phyloP scores from a whole-genome alignment of 2,113 vertebrate genomes.

The Eolophus roseicapilla region DNA sequence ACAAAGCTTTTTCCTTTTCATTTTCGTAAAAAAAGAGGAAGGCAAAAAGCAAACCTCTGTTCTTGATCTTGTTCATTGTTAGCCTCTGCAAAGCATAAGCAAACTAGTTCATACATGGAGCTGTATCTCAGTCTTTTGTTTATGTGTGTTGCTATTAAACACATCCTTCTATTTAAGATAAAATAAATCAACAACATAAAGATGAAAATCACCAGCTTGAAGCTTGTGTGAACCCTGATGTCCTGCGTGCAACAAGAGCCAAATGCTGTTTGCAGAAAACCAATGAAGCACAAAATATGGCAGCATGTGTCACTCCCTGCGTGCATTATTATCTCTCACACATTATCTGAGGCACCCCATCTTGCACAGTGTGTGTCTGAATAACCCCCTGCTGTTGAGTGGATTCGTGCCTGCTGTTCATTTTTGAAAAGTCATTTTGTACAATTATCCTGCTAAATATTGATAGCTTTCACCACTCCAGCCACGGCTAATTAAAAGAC shows the following conservation, averaged over 20 bases:
- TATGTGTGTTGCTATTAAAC: slow-evolving; percentile 27
- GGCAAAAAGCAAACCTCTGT: background rate
- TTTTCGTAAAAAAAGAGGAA: background rate
- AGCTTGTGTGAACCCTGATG: slow-evolving; percentile 10
- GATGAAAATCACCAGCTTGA: slow-evolving; percentile 24
- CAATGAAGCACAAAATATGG: slow-evolving; percentile 53
- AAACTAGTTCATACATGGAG: background rate
- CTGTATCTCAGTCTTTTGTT: background rate
- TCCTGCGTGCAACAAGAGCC: slow-evolving; percentile 44
- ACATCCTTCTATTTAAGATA: slow-evolving; percentile 19
- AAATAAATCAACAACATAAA: slow-evolving; percentile 25
- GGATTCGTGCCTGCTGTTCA: slow-evolving; percentile 58
- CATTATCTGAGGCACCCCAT: slow-evolving; percentile 57
- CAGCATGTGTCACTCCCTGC: slow-evolving; percentile 52
- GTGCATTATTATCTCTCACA: slow-evolving; percentile 62
- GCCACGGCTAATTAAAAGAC: slow-evolving; percentile 75
- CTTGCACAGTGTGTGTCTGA: slow-evolving; percentile 63
- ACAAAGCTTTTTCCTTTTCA: background rate
- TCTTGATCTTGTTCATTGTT: background rate
- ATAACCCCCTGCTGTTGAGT: slow-evolving; percentile 65
- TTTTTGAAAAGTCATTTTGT: slow-evolving; percentile 64
- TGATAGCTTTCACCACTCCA: slow-evolving; percentile 72
- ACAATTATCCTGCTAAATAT: slow-evolving; percentile 75
- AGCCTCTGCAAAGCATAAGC: background rate
- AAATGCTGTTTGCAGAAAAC: slow-evolving; percentile 56